Evolutionary conservation across 2,113 vertebrate species (phyloP), one percentile per base, ranked within the genome.

Genomic region (Zapornia atra): DNA sequence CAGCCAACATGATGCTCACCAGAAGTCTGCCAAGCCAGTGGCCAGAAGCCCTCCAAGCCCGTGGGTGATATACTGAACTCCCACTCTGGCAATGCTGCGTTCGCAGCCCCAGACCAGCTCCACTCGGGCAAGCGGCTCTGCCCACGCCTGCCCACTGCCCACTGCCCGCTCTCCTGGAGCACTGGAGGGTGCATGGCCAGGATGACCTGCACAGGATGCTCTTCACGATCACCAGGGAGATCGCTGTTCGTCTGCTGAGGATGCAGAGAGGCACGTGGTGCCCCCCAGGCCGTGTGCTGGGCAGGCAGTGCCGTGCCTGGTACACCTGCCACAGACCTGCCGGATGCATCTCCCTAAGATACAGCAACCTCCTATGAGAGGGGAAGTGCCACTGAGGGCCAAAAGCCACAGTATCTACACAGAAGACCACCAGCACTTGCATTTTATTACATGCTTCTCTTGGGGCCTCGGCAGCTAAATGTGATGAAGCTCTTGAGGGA

Each of bases 361-460:
- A 40, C 61, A 50, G 57, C 65, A 60, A 21, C 38, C 54, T 73
- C 3, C 4, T 6, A 20, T 4, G 18, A 25, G 38, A 73, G 73
- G 19, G 61, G 25, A 73, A 38, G 50, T 38, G 61, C 56, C 12
- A 7, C 44, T 19, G 12, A 29, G 20, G 60, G 50, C 34, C 65
- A 69, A n/a, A 34, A 51, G 10, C 64, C 1, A 1, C 33, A n/a
- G 2, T 20, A 40, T 1, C 33, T 3, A 2, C 40, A 59, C 31
- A 11, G 73, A 38, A 18, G 25, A 2, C 34, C 22, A 4, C 0
- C 0, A 31, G 25, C 13, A 34, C 17, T 50, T 0, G 0, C 4
- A 2, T 60, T 81, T 19, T 6, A 33, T 44, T 15, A 24, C 24
- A 3, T 4, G 13, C 2, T 50, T 82, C 44, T n/a, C 44, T 21